A percentile compares a stretch with the other conserved stretches of the same genome.
These are phyloP conservation scores for Litoditis marina DNA, from an alignment of 2,888 invertebrate species.

Conservation along the genomic window DNA sequence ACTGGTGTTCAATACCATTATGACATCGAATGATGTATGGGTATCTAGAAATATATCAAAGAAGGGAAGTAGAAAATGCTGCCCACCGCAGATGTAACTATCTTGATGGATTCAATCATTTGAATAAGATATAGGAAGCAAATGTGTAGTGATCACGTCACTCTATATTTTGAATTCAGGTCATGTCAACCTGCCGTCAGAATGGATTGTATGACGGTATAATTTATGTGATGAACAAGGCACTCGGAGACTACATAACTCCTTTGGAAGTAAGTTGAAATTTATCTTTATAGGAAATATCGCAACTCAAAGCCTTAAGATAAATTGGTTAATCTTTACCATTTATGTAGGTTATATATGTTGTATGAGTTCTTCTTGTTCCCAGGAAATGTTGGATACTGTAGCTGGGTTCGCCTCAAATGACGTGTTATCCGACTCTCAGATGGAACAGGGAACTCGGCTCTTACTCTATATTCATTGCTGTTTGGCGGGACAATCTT, in stretches of 20 bases:
- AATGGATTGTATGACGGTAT: slow-evolving; percentile 73
- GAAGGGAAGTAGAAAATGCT: neutral
- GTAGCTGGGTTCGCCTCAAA: slow-evolving; percentile 35
- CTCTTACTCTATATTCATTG: slow-evolving; percentile 80
- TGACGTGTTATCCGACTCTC: slow-evolving; percentile 61
- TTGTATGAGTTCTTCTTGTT: too few species aligned
- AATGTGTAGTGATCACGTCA: too few species aligned
- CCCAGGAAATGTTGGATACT: slow-evolving; percentile 59
- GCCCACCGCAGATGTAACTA: neutral
- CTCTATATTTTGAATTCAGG: slow-evolving; percentile 60
- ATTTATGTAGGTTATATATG: too few species aligned
- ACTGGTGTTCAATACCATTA: neutral
- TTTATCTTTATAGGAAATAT: slow-evolving; percentile 52
- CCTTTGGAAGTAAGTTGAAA: slow-evolving; percentile 70
- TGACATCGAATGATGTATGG: too few species aligned
- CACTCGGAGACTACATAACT: slow-evolving; percentile 74
- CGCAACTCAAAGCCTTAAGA: slow-evolving; percentile 11
- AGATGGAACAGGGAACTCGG: slow-evolving; percentile 75
- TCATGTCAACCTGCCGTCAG: slow-evolving; percentile 69
- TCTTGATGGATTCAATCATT: too few species aligned
- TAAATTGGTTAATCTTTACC: too few species aligned
- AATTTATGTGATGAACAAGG: slow-evolving; percentile 76
- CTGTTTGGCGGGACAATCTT: slow-evolving; percentile 81
- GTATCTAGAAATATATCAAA: too few species aligned
- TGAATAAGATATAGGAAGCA: too few species aligned